phyloP scores from a whole-genome alignment of 2,888 invertebrate species.

The Hypolimnas misippus region DNA sequence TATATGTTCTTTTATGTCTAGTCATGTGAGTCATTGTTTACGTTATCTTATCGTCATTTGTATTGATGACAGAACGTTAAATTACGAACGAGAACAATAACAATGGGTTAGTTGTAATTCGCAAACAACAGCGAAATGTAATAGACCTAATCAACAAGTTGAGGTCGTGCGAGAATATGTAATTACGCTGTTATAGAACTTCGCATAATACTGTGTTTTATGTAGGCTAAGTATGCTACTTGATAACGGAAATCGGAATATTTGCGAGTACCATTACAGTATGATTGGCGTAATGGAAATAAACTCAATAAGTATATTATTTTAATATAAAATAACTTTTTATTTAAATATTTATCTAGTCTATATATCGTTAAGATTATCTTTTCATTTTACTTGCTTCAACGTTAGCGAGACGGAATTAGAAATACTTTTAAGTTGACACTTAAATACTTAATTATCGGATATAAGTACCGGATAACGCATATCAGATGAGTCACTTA shows the following conservation, averaged over 20 bases:
- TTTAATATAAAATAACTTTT: too few species aligned
- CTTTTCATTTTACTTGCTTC: too few species aligned
- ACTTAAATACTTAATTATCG: too few species aligned
- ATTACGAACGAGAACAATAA: slow-evolving; percentile 12
- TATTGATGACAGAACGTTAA: slow-evolving; percentile 14
- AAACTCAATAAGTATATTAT: too few species aligned
- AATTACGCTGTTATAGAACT: background rate
- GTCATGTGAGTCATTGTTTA: slow-evolving; percentile 32
- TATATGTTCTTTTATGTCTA: slow-evolving; percentile 6
- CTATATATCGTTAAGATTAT: too few species aligned
- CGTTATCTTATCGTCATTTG: slow-evolving; percentile 27
- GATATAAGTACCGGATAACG: too few species aligned
- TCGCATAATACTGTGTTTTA: background rate
- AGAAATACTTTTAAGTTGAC: too few species aligned
- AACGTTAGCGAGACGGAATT: too few species aligned
- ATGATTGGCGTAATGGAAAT: too few species aligned
- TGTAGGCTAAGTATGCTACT: slow-evolving; percentile 4
- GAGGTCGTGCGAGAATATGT: slow-evolving; percentile 19
- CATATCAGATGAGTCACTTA: too few species aligned
- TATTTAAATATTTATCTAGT: too few species aligned
- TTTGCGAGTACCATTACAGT: background rate
- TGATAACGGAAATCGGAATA: background rate
- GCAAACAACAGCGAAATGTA: slow-evolving; percentile 28
- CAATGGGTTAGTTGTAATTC: slow-evolving; percentile 9
- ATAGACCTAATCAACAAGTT: slow-evolving; percentile 12